Evolutionary conservation across 2,797 vertebrate species (phyloP).

Genomic region (Oreortyx pictus): DNA sequence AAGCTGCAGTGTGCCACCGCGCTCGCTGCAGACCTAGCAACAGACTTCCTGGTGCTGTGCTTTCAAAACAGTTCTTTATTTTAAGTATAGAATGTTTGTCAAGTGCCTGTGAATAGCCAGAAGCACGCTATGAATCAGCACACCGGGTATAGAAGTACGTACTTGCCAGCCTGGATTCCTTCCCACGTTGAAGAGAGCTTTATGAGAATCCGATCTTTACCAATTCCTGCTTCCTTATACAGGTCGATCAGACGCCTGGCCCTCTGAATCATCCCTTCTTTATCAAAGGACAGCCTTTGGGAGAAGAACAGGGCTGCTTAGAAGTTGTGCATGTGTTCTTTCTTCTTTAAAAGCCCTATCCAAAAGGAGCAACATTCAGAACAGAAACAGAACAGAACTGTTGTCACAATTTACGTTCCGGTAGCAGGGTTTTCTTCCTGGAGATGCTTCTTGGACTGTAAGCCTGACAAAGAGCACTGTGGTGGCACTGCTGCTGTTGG

Average conservation of each 20-base stretch:
- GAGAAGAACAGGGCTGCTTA: slow-evolving; percentile 11
- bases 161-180: slow-evolving; percentile 97
- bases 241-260: slow-evolving; percentile 89
- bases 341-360: not conserved
- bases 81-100: not conserved
- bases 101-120: not conserved
- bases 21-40: not conserved
- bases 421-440: not conserved
- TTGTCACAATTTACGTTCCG: too few relatives aligned
- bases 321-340: not conserved
- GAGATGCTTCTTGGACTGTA: not conserved
- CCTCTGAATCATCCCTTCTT: slow-evolving; percentile 90
- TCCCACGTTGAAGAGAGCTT: slow-evolving; percentile 98
- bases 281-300: slow-evolving; percentile 91
- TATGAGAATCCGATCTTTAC: slow-evolving; percentile 92
- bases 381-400: rapidly evolving
- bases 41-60: not conserved
- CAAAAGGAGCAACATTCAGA: not conserved
- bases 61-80: not conserved
- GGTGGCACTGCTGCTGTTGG: not conserved
- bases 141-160: slow-evolving; percentile 32
- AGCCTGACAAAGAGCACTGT: not conserved
- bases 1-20: not conserved
- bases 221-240: slow-evolving; percentile 90
- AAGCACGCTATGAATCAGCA: not conserved